A percentile compares a stretch with the other conserved stretches of the same genome.
These are phyloP conservation scores for Thripadectes ignobilis DNA, from an alignment of 2,797 vertebrate genomes.

Conservation along the genomic window DNA sequence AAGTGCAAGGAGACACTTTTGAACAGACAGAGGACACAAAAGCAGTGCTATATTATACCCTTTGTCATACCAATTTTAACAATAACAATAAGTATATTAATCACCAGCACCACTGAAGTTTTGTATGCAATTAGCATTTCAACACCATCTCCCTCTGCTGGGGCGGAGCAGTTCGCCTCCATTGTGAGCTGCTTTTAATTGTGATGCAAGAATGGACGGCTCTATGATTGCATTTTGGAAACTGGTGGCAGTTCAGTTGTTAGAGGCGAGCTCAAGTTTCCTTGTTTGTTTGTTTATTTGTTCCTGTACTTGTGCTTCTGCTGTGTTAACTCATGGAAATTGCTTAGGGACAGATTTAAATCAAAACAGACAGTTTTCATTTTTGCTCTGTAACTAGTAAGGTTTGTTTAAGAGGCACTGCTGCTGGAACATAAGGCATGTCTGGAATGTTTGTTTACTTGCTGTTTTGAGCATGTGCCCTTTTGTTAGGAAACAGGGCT, in stretches of 20 bases:
- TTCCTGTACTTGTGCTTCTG: conserved; percentile 67
- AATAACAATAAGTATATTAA: conserved; percentile 73
- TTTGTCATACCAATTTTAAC: conserved; percentile 77
- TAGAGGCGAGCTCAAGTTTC: conserved; percentile 53
- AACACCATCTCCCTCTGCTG: conserved; percentile 34
- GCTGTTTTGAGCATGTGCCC: conserved; percentile 38
- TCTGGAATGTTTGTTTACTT: conserved; percentile 71
- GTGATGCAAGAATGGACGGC: conserved; percentile 27
- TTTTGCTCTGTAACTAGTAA: conserved; percentile 77
- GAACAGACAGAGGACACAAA: conserved; percentile 74
- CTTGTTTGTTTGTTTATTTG: conserved; percentile 71
- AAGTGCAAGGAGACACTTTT: conserved; percentile 67
- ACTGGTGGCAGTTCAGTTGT: conserved; percentile 44
- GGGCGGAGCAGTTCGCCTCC: conserved; percentile 32
- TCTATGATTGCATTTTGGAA: conserved; percentile 45
- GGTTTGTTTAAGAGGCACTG: conserved; percentile 72
- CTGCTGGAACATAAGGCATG: conserved; percentile 65
- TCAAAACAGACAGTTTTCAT: conserved; percentile 78
- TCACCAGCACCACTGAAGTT: conserved; percentile 61
- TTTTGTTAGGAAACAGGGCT: conserved; percentile 31
- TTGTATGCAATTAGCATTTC: conserved; percentile 69
- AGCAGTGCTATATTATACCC: conserved; percentile 59
- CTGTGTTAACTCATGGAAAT: conserved; percentile 77
- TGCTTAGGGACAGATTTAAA: conserved; percentile 78
- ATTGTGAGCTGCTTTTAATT: conserved; percentile 55